Conservation (phyloP, 2,113 vertebrate species). For the Halcyon malimbica region DNA sequence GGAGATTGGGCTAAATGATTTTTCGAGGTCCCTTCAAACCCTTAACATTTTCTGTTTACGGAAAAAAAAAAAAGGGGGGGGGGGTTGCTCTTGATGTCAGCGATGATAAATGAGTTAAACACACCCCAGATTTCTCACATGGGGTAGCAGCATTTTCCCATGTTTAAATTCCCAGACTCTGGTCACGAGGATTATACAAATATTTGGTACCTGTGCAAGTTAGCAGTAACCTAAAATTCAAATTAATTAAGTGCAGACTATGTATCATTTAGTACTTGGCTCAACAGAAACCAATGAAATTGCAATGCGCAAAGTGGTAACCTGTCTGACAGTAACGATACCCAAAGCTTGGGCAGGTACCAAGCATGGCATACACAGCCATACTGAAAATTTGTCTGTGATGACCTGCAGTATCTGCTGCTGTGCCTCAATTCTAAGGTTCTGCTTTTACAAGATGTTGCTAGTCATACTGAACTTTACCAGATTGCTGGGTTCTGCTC, state of each 20-base stretch:
- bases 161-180: not conserved
- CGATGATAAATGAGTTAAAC: not conserved
- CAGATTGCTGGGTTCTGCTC: not conserved
- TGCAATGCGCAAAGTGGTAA: not conserved
- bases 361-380: not conserved
- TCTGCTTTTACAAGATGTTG: not conserved
- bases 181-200: not conserved
- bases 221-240: not conserved
- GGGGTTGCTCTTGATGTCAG: not conserved
- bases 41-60: not conserved
- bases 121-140: rapidly evolving
- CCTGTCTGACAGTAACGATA: not conserved
- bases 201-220: not conserved
- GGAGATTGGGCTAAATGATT: too few species aligned
- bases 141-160: not conserved
- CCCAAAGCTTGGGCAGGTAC: rapidly evolving
- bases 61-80: not conserved
- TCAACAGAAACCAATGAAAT: not conserved
- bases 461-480: not conserved
- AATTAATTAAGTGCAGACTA: not conserved
- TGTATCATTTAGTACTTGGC: not conserved
- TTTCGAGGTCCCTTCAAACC: too few species aligned
- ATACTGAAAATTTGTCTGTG: not conserved
- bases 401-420: not conserved
- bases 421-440: not conserved